These are phyloP conservation scores for Carabus problematicus DNA, from an alignment of 2,888 invertebrate species.

Conservation along the genomic window DNA sequence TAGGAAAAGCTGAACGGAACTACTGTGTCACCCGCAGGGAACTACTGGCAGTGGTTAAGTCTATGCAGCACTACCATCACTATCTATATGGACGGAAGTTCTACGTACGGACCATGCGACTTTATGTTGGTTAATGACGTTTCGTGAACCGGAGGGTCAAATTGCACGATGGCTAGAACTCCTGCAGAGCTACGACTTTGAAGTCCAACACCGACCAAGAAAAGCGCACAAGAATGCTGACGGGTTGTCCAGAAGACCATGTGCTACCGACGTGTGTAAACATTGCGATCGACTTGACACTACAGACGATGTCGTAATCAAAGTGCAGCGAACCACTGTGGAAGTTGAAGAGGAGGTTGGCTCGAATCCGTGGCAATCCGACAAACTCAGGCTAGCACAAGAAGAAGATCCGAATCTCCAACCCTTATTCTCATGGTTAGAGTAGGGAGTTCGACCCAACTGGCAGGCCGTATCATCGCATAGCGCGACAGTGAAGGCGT, in stretches of 20 bases:
- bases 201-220: slow-evolving; percentile 12
- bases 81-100: neutral
- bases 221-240: slow-evolving; percentile 11
- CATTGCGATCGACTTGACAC: neutral
- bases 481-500: neutral
- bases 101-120: slow-evolving; percentile 6
- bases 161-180: slow-evolving; percentile 10
- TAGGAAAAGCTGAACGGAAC: too few relatives aligned
- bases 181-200: slow-evolving; percentile 1
- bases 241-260: slow-evolving; percentile 13
- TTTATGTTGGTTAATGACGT: neutral
- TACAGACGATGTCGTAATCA: neutral
- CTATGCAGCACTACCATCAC: slow-evolving; percentile 5
- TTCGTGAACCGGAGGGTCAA: slow-evolving; percentile 4
- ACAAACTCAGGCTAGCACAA: slow-evolving; percentile 5
- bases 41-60: neutral
- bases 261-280: neutral
- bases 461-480: neutral
- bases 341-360: too few relatives aligned
- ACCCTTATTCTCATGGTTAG: neutral
- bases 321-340: too few relatives aligned
- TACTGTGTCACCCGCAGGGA: slow-evolving; percentile 2
- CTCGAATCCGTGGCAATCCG: too few relatives aligned
- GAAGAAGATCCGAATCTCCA: neutral
- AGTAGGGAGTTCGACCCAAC: slow-evolving; percentile 3